Evolutionary conservation across 2,888 invertebrate species (phyloP).

Genomic region (Nebria brevicollis): DNA sequence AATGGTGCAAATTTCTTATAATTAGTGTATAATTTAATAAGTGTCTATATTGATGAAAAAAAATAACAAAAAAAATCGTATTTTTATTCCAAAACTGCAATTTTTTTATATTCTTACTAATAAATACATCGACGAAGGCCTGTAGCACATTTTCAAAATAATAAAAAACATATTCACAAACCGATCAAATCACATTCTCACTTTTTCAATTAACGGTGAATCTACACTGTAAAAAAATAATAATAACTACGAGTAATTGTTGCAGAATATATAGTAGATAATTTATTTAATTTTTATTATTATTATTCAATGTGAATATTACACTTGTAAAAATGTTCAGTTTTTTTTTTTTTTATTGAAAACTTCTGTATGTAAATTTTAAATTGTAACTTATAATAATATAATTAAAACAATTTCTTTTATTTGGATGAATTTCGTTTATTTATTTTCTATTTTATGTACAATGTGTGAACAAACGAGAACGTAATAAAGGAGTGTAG

Average conservation of each 20-base stretch:
- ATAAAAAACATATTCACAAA: neutral
- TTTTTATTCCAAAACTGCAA: slow-evolving; percentile 43
- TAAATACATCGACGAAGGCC: slow-evolving; percentile 46
- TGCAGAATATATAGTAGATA: slow-evolving; percentile 36
- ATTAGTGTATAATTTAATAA: slow-evolving; percentile 34
- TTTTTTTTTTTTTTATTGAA: slow-evolving; percentile 15
- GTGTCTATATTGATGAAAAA: slow-evolving; percentile 40
- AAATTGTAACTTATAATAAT: slow-evolving; percentile 43
- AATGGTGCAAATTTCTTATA: slow-evolving; percentile 18
- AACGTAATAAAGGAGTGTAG: neutral
- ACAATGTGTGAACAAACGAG: slow-evolving; percentile 4
- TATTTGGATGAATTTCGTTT: slow-evolving; percentile 6
- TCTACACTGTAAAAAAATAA: slow-evolving; percentile 24
- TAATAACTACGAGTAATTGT: slow-evolving; percentile 31
- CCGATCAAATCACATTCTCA: slow-evolving; percentile 1
- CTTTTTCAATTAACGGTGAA: slow-evolving; percentile 10
- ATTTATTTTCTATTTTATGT: slow-evolving; percentile 17
- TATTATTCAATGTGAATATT: slow-evolving; percentile 41
- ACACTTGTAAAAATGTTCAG: slow-evolving; percentile 44
- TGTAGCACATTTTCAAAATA: slow-evolving; percentile 41
- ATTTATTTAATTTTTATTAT: slow-evolving; percentile 33
- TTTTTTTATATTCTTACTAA: slow-evolving; percentile 42
- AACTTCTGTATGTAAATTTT: slow-evolving; percentile 43
- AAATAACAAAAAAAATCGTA: slow-evolving; percentile 26
- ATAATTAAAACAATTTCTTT: slow-evolving; percentile 6